phyloP scores from a whole-genome alignment of 2,888 invertebrate genomes.

The Gymnosoma rotundatum region DNA sequence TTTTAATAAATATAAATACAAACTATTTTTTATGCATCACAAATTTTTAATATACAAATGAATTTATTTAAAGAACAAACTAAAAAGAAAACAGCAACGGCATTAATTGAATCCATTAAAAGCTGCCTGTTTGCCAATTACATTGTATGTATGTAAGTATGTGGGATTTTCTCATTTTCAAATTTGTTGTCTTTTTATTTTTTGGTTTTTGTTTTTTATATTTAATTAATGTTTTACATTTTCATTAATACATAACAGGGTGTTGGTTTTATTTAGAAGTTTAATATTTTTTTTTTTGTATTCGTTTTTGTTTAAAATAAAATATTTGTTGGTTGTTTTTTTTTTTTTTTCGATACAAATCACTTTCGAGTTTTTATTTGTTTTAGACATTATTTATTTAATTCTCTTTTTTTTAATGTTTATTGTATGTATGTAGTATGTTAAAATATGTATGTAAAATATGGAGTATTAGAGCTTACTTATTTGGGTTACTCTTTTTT shows the following conservation, averaged over 20 bases:
- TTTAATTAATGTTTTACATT: constrained; percentile 62
- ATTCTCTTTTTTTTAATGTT: constrained; percentile 18
- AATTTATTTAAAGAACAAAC: constrained; percentile 19
- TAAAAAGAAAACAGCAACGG: constrained; percentile 15
- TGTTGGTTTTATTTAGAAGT: constrained; percentile 55
- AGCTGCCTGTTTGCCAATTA: constrained; percentile 20
- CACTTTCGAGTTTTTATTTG: constrained; percentile 59
- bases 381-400: constrained; percentile 1
- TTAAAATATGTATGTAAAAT: constrained; percentile 59
- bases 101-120: constrained; percentile 25
- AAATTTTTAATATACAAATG: constrained; percentile 42
- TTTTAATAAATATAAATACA: constrained; percentile 40
- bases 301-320: constrained; percentile 61
- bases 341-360: constrained; percentile 60
- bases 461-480: constrained; percentile 43
- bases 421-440: constrained; percentile 59
- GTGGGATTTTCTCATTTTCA: constrained; percentile 53
- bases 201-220: constrained; percentile 17
- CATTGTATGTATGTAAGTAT: neutral
- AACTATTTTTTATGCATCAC: constrained; percentile 56
- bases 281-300: constrained; percentile 47
- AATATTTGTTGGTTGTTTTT: constrained; percentile 61
- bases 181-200: constrained; percentile 27
- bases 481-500: constrained; percentile 15
- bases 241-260: constrained; percentile 66